Evolutionary conservation across 2,888 invertebrate species (phyloP).

Genomic region (Siphlonurus alternatus): DNA sequence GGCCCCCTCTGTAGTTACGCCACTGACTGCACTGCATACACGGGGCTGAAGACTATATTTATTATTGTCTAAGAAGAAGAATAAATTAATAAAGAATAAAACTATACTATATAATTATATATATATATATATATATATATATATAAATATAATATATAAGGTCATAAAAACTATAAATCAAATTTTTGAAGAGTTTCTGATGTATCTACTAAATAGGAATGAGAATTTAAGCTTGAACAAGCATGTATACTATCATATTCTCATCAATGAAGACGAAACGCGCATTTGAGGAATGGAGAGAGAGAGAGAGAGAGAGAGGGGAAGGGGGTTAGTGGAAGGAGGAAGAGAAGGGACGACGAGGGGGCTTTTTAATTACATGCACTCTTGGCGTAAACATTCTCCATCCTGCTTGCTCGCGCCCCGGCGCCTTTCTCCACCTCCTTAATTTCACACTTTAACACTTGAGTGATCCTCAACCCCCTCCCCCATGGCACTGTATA

Average conservation of each 20-base stretch:
- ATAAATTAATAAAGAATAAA: too few relatives aligned
- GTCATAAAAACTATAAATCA: too few relatives aligned
- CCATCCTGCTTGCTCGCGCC: background rate
- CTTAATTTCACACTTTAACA: background rate
- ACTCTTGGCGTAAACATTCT: background rate
- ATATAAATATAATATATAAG: too few relatives aligned
- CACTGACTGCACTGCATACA: too few relatives aligned
- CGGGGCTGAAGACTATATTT: too few relatives aligned
- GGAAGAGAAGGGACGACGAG: background rate
- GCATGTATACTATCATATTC: background rate
- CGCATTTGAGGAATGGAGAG: background rate
- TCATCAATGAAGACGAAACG: background rate
- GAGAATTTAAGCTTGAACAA: background rate
- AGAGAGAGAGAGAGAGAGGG: background rate
- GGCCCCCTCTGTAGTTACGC: too few relatives aligned
- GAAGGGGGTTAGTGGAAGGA: background rate
- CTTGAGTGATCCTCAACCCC: background rate
- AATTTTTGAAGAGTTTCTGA: too few relatives aligned
- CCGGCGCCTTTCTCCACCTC: background rate
- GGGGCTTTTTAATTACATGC: background rate
- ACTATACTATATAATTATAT: too few relatives aligned
- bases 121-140: too few relatives aligned
- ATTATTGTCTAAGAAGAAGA: too few relatives aligned
- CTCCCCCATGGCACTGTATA: background rate
- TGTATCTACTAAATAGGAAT: too few relatives aligned